phyloP scores from a whole-genome alignment of 2,113 vertebrate genomes.

The Gambusia holbrooki region DNA sequence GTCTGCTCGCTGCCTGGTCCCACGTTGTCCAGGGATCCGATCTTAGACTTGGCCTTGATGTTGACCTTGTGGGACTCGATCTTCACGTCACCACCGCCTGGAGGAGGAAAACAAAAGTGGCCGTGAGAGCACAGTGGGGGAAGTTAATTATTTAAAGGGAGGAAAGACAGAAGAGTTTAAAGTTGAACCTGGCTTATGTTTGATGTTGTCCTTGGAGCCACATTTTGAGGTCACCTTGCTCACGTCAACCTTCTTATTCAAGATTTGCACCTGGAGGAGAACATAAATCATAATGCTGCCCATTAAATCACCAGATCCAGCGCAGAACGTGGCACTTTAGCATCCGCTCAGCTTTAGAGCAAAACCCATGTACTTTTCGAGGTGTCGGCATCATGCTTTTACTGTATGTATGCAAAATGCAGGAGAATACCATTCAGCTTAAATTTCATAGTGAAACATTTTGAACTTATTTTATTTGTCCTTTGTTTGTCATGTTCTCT shows the following conservation, averaged over 20 bases:
- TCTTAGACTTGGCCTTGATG: constrained; percentile 90
- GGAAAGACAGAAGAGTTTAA: neutral
- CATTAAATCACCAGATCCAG: neutral
- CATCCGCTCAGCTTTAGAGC: neutral
- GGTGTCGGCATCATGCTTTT: neutral
- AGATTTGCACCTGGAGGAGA: constrained; percentile 89
- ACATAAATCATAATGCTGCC: constrained; percentile 13
- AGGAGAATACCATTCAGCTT: neutral
- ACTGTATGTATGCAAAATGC: neutral
- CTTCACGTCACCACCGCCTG: constrained; percentile 92
- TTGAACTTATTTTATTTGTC: neutral
- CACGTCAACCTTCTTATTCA: constrained; percentile 92
- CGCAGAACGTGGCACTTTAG: neutral
- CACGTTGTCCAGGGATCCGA: constrained; percentile 88
- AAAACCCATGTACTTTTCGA: no score
- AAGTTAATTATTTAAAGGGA: neutral
- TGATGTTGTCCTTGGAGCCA: constrained; percentile 94
- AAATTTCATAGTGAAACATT: neutral
- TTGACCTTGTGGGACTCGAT: constrained; percentile 89
- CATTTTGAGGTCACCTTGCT: constrained; percentile 95
- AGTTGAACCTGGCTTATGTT: constrained; percentile 89
- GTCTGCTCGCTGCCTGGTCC: constrained; percentile 78
- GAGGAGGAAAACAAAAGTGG: neutral
- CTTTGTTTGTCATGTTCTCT: neutral
- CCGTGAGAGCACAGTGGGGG: neutral